Evolutionary conservation across 2,888 invertebrate genomes (phyloP), one percentile per base, ranked within the genome.

Genomic region (Pyrocoelia pectoralis): DNA sequence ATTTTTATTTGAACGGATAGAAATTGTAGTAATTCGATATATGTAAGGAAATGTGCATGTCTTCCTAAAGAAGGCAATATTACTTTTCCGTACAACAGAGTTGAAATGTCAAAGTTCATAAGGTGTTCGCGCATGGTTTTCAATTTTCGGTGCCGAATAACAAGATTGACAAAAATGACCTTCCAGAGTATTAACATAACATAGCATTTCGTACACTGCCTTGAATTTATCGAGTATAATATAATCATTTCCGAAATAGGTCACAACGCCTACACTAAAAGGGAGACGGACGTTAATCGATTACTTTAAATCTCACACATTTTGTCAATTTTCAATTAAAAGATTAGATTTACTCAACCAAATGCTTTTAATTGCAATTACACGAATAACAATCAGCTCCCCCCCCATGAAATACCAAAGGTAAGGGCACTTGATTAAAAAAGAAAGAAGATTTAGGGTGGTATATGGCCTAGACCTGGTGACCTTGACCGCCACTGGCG

Each of bases 381-480:
- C 9, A 8, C 10, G 33, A 33, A 33, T n/a, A 33, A 33, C n/a
- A 33, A n/a, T 33, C 10, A n/a, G 33, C 33, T 3, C 24, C 24
- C 24, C 24, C 6, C 24, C 24, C 33, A 33, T 10, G 9, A 33
- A 18, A 29, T 12, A 28, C n/a, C 9, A 24, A 10, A 50, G 28
- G 28, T 50, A 2, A 24, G n/a, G n/a, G 24, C 9, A 18, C 46
- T 46, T 46, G 10, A 46, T 50, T 50, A 28, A 29, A 50, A n/a
- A 50, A 17, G 48, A 46, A 43, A 18, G 51, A 51, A 41, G 18
- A 10, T 49, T 53, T 29, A 59, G 56, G 56, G 56, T 68, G 66
- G 66, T 61, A 18, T 63, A 58, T 74, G 77, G 76, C 78, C 78
- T 78, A 77, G 77, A 78, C 77, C 76, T 72, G 74, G 73, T 76